Percentiles rank a stretch among this genome's conserved stretches.
phyloP scores from a whole-genome alignment of 2,888 invertebrate species.

The Monochamus alternatus region DNA sequence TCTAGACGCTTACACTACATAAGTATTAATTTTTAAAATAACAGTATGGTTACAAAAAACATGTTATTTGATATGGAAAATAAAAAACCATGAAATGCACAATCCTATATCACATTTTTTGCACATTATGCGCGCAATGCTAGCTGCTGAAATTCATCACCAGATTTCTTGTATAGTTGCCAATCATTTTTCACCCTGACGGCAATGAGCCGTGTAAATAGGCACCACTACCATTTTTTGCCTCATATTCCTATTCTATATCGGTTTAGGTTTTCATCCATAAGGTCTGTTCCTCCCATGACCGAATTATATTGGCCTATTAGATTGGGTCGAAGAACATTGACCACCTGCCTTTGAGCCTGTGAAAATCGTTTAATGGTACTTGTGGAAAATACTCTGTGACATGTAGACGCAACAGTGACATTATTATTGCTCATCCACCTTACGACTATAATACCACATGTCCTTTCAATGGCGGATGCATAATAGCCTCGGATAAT shows the following conservation, averaged over 20 bases:
- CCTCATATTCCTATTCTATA: neutral
- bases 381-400: neutral
- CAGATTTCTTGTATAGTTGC: constrained; percentile 7
- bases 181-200: neutral
- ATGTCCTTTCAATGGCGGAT: too few relatives aligned
- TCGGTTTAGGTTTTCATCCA: constrained; percentile 2
- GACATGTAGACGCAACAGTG: neutral
- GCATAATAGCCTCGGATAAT: too few relatives aligned
- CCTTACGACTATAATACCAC: constrained; percentile 4
- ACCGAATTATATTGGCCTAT: neutral
- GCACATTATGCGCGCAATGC: neutral
- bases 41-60: too few relatives aligned
- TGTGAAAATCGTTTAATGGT: constrained; percentile 7
- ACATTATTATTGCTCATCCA: neutral
- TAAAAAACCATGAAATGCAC: too few relatives aligned
- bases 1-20: too few relatives aligned
- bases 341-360: constrained; percentile 1
- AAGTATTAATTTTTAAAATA: too few relatives aligned
- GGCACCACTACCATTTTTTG: constrained; percentile 9
- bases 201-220: neutral
- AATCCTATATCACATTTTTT: neutral
- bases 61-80: too few relatives aligned
- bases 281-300: constrained; percentile 1
- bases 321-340: too few relatives aligned
- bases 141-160: constrained; percentile 1